phyloP scores from a whole-genome alignment of 2,888 invertebrate species.

The Caenorhabditis sp. region DNA sequence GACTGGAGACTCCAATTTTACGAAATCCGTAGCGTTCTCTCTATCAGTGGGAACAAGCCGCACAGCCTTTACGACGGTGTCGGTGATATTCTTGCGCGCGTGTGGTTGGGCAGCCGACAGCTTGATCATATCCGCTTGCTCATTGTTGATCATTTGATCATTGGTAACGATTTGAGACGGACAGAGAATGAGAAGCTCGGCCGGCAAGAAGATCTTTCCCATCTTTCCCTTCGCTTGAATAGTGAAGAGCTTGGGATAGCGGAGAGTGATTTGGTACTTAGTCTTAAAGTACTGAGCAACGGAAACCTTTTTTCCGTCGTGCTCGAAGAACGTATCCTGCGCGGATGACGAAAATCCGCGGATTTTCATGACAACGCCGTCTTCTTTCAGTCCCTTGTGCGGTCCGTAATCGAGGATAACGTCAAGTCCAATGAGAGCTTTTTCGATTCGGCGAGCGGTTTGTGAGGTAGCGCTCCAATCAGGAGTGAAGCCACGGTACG shows the following conservation, averaged over 20 bases:
- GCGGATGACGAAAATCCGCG: constrained; percentile 8
- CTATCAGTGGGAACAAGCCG: constrained; percentile 29
- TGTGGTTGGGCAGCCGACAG: constrained; percentile 38
- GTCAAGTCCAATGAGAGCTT: constrained; percentile 27
- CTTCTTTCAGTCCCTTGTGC: constrained; percentile 19
- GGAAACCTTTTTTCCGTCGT: not conserved
- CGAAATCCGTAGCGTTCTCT: constrained; percentile 29
- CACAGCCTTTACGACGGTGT: constrained; percentile 20
- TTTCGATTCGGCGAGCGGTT: constrained; percentile 8
- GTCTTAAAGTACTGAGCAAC: constrained; percentile 28
- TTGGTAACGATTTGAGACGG: constrained; percentile 29
- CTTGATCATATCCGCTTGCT: constrained; percentile 50
- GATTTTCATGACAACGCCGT: constrained; percentile 27
- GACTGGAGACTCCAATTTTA: constrained; percentile 20
- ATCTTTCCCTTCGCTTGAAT: constrained; percentile 22
- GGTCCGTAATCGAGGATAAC: constrained; percentile 17
- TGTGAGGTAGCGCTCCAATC: constrained; percentile 3
- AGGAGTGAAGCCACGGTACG: not conserved
- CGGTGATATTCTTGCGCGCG: constrained; percentile 11
- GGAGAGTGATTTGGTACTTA: constrained; percentile 21
- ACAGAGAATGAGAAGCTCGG: constrained; percentile 26
- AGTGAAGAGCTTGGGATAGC: constrained; percentile 32
- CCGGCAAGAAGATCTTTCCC: constrained; percentile 23
- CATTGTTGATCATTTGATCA: constrained; percentile 49
- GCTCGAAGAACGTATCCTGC: constrained; percentile 1